A percentile compares a stretch with the other conserved stretches of the same genome.
Evolutionary conservation across 2,797 vertebrate species (phyloP).

Genomic region (Sarcoramphus papa): DNA sequence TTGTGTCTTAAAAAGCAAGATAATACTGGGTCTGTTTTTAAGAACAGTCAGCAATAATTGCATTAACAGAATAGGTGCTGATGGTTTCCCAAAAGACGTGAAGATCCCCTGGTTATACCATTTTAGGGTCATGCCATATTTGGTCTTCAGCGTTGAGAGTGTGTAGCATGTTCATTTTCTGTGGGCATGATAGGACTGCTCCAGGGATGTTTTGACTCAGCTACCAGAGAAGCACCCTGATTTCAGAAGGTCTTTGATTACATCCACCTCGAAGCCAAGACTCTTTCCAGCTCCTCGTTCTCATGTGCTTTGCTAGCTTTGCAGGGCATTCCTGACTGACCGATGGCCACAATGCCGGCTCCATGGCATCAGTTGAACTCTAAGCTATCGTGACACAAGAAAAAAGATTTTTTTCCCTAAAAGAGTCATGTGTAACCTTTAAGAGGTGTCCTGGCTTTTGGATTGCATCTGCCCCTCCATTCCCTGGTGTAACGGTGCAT

Average conservation of each 20-base stretch:
- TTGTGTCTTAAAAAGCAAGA: neutral
- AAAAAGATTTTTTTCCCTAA: neutral
- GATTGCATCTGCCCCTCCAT: neutral
- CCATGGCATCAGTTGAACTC: neutral
- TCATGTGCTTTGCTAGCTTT: neutral
- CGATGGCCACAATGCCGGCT: neutral
- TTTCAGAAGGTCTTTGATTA: neutral
- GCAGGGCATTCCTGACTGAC: neutral
- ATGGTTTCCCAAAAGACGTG: neutral
- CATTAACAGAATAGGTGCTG: neutral
- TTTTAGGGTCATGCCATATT: neutral
- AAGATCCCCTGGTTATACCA: neutral
- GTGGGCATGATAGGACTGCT: neutral
- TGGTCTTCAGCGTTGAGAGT: neutral
- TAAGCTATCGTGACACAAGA: neutral
- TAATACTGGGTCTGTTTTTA: neutral
- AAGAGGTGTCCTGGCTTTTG: neutral
- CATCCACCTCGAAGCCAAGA: neutral
- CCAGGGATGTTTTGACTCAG: neutral
- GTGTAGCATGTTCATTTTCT: neutral
- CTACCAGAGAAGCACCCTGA: neutral
- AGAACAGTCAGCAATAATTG: neutral
- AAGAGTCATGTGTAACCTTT: neutral
- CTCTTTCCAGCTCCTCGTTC: neutral
- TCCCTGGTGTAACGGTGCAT: neutral